Conservation (phyloP, 2,888 invertebrate genomes). For the Ernsta delagoae region DNA sequence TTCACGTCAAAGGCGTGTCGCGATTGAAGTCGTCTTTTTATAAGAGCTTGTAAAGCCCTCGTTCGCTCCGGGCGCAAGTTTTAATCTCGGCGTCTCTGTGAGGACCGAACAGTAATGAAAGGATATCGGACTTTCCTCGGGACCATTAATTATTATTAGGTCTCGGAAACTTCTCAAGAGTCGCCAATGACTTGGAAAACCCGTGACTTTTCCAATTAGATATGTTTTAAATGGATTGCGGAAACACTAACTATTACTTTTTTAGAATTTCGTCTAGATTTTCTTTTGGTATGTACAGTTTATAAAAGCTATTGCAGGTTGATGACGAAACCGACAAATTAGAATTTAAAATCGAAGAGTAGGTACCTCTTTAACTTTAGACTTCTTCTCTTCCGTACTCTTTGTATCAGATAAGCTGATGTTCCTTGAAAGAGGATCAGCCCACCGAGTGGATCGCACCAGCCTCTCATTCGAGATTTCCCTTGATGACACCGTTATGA, state of each 20-base stretch:
- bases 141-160: slow-evolving; percentile 83
- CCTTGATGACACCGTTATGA: slow-evolving; percentile 50
- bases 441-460: slow-evolving; percentile 39
- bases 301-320: too few species aligned
- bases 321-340: too few species aligned
- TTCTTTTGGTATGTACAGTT: too few species aligned
- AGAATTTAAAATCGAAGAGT: too few species aligned
- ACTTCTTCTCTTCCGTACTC: background rate
- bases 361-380: slow-evolving; percentile 26
- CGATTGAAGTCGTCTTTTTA: slow-evolving; percentile 57
- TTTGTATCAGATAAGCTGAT: background rate
- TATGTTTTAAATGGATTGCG: slow-evolving; percentile 61
- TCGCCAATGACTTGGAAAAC: slow-evolving; percentile 79
- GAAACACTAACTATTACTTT: slow-evolving; percentile 43
- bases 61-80: slow-evolving; percentile 70
- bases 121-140: slow-evolving; percentile 81
- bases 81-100: slow-evolving; percentile 74
- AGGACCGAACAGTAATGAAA: slow-evolving; percentile 79
- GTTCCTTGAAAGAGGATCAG: background rate
- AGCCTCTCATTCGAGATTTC: slow-evolving; percentile 24
- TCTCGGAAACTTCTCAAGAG: slow-evolving; percentile 65
- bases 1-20: slow-evolving; percentile 61
- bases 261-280: too few species aligned
- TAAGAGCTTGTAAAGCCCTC: slow-evolving; percentile 62
- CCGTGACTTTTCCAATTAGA: slow-evolving; percentile 67